phyloP scores from a whole-genome alignment of 2,888 invertebrate species.

The Hemaris fuciformis region DNA sequence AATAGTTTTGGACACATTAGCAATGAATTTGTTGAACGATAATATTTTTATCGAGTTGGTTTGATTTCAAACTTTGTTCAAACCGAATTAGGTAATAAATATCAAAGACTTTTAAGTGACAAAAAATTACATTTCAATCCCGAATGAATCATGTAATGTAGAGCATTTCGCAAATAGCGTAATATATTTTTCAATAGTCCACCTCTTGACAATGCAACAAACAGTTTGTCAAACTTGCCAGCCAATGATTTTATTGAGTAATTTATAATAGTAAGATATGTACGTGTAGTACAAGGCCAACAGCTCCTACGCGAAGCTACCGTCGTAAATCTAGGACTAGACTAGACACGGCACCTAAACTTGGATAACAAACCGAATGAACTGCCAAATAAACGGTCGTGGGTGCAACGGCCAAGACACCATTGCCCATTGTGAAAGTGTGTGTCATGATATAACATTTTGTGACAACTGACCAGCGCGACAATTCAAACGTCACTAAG shows the following conservation, averaged over 20 bases:
- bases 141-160: background rate
- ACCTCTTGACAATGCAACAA: constrained; percentile 31
- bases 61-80: too few relatives aligned
- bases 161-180: background rate
- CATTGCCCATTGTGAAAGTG: constrained; percentile 29
- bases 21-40: too few relatives aligned
- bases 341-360: constrained; percentile 41
- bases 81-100: too few relatives aligned
- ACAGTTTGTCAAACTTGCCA: constrained; percentile 57
- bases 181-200: background rate
- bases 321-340: constrained; percentile 68
- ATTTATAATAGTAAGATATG: constrained; percentile 52
- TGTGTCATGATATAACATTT: constrained; percentile 1
- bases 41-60: too few relatives aligned
- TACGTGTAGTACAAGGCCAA: constrained; percentile 62
- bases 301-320: constrained; percentile 70
- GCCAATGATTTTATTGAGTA: constrained; percentile 47
- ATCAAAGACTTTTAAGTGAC: background rate
- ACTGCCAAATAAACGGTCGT: constrained; percentile 49
- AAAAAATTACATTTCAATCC: background rate
- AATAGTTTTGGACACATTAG: too few relatives aligned
- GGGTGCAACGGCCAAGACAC: constrained; percentile 39
- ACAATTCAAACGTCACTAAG: background rate
- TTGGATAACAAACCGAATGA: constrained; percentile 40
- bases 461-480: constrained; percentile 5